A percentile compares a stretch with the other conserved stretches of the same genome.
phyloP scores from a whole-genome alignment of 2,113 vertebrate genomes.

The Serinus canaria region DNA sequence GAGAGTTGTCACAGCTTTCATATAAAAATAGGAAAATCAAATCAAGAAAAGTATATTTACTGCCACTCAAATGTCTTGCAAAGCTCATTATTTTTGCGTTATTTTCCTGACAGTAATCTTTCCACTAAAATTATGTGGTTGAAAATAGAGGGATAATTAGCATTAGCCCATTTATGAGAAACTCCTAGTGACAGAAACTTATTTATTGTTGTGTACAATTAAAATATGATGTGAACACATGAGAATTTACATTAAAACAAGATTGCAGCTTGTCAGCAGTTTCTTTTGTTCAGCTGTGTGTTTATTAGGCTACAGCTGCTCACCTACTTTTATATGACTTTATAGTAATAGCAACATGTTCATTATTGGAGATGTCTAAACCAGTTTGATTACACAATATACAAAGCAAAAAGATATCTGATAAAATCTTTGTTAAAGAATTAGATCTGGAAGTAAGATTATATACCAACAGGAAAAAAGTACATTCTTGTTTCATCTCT shows the following conservation, averaged over 20 bases:
- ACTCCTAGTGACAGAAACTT: constrained; percentile 19
- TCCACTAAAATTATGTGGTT: background rate
- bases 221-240: constrained; percentile 6
- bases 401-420: background rate
- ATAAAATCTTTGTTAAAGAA: background rate
- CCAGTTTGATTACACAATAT: constrained; percentile 27
- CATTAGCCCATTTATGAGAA: constrained; percentile 45
- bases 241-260: constrained; percentile 57
- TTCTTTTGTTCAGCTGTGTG: constrained; percentile 37
- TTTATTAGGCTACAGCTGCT: constrained; percentile 58
- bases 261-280: constrained; percentile 26
- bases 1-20: background rate
- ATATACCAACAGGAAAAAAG: background rate
- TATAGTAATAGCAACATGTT: constrained; percentile 48
- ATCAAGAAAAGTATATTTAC: background rate
- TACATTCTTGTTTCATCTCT: background rate
- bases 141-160: constrained; percentile 54
- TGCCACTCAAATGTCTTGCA: background rate
- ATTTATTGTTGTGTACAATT: constrained; percentile 20
- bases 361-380: constrained; percentile 16
- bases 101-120: background rate
- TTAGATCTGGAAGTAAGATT: background rate
- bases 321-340: constrained; percentile 37
- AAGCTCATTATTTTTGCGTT: background rate
- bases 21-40: background rate